These are phyloP conservation scores for Lucilia sericata DNA, from an alignment of 1,140 invertebrate species.

Conservation along the genomic window DNA sequence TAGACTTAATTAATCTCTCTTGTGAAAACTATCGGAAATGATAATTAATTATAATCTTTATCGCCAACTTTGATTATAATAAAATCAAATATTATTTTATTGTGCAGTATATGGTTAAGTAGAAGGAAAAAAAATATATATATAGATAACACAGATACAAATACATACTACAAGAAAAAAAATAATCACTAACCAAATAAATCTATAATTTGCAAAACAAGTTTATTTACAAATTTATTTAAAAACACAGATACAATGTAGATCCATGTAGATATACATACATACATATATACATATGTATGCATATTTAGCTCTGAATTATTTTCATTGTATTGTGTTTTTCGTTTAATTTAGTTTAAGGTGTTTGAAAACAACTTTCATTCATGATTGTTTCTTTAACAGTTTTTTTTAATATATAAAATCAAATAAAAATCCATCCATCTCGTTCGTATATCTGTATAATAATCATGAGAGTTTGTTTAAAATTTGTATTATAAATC, in stretches of 20 bases:
- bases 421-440: not conserved
- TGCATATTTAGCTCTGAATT: not conserved
- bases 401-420: not conserved
- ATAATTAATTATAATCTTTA: constrained; percentile 30
- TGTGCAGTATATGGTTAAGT: no score
- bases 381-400: constrained; percentile 19
- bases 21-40: constrained; percentile 23
- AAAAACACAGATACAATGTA: not conserved
- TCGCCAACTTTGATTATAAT: constrained; percentile 20
- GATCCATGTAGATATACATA: not conserved
- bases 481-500: not conserved
- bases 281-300: not conserved
- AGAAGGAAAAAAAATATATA: not conserved
- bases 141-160: not conserved
- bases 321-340: not conserved
- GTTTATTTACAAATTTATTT: constrained; percentile 4
- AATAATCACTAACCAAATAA: constrained; percentile 3
- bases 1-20: constrained; percentile 9
- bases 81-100: constrained; percentile 10
- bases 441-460: not conserved
- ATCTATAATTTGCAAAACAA: constrained; percentile 27
- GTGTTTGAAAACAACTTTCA: constrained; percentile 22
- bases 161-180: not conserved
- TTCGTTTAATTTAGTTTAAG: not conserved
- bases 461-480: not conserved